Conservation (phyloP, 2,888 invertebrate genomes). For the Sepioteuthis lessoniana region DNA sequence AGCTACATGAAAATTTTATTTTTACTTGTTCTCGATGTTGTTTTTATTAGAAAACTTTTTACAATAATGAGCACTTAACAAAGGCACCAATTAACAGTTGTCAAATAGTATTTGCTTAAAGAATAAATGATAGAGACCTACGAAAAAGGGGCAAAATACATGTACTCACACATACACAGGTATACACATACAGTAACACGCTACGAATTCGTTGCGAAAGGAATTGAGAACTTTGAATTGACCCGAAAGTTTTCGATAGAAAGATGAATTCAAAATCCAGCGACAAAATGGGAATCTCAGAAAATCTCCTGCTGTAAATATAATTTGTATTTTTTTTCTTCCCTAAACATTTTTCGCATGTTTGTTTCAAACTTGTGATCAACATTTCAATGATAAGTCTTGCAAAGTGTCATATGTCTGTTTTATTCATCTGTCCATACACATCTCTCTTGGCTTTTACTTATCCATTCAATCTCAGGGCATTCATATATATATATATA, state of each 20-base stretch:
- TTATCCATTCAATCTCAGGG: not conserved
- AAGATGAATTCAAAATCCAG: constrained; percentile 23
- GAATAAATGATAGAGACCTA: no score
- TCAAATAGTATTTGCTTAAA: no score
- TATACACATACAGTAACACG: not conserved
- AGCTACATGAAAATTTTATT: no score
- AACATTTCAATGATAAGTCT: not conserved
- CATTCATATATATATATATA: not conserved
- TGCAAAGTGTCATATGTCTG: not conserved
- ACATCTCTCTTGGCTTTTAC: not conserved
- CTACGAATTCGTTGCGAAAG: not conserved
- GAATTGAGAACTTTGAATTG: constrained; percentile 10
- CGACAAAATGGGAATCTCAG: not conserved
- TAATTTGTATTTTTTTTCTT: not conserved
- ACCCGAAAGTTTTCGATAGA: not conserved
- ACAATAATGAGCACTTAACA: no score
- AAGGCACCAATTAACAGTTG: no score
- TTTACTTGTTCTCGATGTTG: no score
- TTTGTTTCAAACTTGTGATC: not conserved
- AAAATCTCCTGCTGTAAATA: not conserved
- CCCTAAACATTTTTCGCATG: not conserved
- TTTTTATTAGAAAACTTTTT: no score
- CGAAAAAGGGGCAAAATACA: no score
- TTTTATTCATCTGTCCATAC: not conserved
- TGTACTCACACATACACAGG: not conserved